A percentile compares a stretch with the other conserved stretches of the same genome.
Conservation (phyloP, 2,797 vertebrate genomes). For the Amniataba percoides region DNA sequence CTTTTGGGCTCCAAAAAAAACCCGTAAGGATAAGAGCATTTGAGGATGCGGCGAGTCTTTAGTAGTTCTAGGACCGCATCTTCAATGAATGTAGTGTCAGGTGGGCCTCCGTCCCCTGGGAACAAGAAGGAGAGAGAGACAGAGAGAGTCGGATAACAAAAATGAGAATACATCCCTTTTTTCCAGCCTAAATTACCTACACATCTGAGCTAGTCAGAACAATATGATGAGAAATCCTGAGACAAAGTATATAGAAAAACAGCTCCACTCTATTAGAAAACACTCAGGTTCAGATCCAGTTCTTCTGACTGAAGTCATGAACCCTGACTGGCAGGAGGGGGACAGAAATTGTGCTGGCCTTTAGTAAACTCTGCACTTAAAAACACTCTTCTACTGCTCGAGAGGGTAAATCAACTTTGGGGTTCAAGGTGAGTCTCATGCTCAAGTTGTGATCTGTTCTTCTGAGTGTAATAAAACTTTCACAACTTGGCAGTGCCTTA, state of each 20-base stretch:
- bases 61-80: constrained; percentile 97
- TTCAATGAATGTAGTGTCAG: constrained; percentile 99
- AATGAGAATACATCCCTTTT: constrained; percentile 6
- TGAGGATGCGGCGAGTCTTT: constrained; percentile 98
- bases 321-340: not conserved
- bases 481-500: constrained; percentile 10
- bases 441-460: not conserved
- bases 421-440: not conserved
- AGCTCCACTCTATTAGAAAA: constrained; percentile 3
- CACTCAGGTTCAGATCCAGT: not conserved
- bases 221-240: constrained; percentile 17
- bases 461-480: not conserved
- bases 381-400: not conserved
- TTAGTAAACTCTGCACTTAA: constrained; percentile 25
- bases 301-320: constrained; percentile 9
- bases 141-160: constrained; percentile 3
- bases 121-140: constrained; percentile 24
- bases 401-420: not conserved
- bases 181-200: constrained; percentile 13
- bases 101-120: constrained; percentile 93
- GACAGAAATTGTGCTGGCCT: constrained; percentile 6
- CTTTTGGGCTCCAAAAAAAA: constrained; percentile 99
- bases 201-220: constrained; percentile 16
- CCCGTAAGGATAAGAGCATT: constrained; percentile 99
- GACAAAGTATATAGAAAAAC: constrained; percentile 26